A percentile compares a stretch with the other conserved stretches of the same genome.
Evolutionary conservation across 2,113 vertebrate genomes (phyloP).

Genomic region (Otocyon megalotis): DNA sequence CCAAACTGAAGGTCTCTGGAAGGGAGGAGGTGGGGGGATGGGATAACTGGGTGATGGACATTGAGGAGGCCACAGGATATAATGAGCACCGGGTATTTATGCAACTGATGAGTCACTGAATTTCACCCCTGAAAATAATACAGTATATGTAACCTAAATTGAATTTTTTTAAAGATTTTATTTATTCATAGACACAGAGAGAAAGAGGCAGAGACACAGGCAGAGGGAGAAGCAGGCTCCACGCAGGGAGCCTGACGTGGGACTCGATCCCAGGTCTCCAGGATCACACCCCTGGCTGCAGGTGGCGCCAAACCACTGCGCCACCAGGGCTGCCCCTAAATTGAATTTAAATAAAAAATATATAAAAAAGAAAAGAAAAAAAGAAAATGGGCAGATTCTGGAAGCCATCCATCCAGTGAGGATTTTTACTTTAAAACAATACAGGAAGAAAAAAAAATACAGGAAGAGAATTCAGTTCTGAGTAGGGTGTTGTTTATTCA

Average conservation of each 20-base stretch:
- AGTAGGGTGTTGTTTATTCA: slow-evolving; percentile 13
- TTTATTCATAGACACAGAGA: no score
- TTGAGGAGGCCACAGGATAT: neutral
- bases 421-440: neutral
- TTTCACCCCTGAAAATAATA: neutral
- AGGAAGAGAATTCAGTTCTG: neutral
- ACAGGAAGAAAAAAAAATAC: neutral
- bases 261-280: no score
- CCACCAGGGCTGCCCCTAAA: neutral
- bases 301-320: no score
- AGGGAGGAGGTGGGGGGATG: neutral
- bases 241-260: no score
- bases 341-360: neutral
- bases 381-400: neutral
- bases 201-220: no score
- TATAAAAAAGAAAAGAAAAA: neutral
- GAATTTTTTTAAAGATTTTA: neutral
- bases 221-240: no score
- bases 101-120: neutral
- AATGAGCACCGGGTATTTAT: neutral
- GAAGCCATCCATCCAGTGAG: neutral
- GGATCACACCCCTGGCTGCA: no score
- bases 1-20: neutral
- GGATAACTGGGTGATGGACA: neutral
- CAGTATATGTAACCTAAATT: neutral